These are phyloP conservation scores for Hormaphis cornu DNA, from an alignment of 1,140 invertebrate genomes.

Conservation along the genomic window DNA sequence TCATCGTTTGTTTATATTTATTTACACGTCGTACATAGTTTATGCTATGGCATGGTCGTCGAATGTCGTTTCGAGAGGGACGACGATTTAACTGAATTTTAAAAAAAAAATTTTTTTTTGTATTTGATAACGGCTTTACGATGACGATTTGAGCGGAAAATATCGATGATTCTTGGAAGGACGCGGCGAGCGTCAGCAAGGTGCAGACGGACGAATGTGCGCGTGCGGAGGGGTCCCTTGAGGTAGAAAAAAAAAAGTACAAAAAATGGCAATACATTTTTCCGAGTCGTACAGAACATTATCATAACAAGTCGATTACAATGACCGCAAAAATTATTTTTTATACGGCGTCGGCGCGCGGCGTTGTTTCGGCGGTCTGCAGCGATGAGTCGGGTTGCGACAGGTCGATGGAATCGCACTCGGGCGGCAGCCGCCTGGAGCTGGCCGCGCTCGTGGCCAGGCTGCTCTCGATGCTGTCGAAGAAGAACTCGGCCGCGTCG, in stretches of 20 bases:
- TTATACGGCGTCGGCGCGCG: background rate
- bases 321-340: too few species aligned
- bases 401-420: slow-evolving; percentile 19
- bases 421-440: background rate
- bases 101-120: too few species aligned
- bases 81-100: too few species aligned
- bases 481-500: slow-evolving; percentile 11
- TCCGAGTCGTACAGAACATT: background rate
- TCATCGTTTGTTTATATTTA: background rate
- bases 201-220: background rate
- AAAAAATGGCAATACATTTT: background rate
- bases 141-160: too few species aligned
- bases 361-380: background rate
- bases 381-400: slow-evolving; percentile 18
- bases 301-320: too few species aligned
- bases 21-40: too few species aligned
- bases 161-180: background rate
- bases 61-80: too few species aligned
- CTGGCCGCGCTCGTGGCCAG: slow-evolving; percentile 10
- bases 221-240: too few species aligned
- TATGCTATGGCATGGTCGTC: background rate
- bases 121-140: too few species aligned
- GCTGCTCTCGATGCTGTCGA: slow-evolving; percentile 26
- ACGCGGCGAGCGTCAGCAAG: background rate
- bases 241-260: too few species aligned